phyloP scores from a whole-genome alignment of 2,113 vertebrate genomes.

The Zosterops hypoxanthus region DNA sequence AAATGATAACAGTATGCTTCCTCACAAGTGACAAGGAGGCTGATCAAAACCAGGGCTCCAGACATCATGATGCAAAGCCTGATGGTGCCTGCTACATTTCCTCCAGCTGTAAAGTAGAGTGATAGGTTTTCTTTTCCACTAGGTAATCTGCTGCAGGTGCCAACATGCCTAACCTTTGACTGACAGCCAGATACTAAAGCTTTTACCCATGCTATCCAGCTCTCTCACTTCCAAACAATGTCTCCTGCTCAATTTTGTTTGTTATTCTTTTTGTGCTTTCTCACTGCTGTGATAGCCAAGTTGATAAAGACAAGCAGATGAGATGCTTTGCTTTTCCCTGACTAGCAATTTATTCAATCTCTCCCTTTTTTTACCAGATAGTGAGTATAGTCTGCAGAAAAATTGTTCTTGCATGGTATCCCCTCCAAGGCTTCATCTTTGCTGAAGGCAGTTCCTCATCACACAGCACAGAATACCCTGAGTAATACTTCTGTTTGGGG shows the following conservation, averaged over 20 bases:
- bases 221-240: background rate
- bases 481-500: background rate
- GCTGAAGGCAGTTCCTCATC: background rate
- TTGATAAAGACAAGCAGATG: background rate
- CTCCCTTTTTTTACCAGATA: background rate
- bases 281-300: background rate
- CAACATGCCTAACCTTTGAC: background rate
- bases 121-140: background rate
- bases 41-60: slow-evolving; percentile 35
- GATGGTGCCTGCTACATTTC: slow-evolving; percentile 1
- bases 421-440: background rate
- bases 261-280: background rate
- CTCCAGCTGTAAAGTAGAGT: background rate
- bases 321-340: background rate
- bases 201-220: background rate
- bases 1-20: background rate
- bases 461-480: background rate
- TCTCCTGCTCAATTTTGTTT: background rate
- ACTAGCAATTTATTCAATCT: background rate
- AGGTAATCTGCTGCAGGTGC: background rate
- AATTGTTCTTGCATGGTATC: background rate
- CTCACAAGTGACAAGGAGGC: background rate
- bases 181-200: background rate
- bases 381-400: background rate
- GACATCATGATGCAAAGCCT: background rate